These are phyloP conservation scores for Drosophila persimilis DNA, from an alignment of 1,140 invertebrate genomes.

Conservation along the genomic window DNA sequence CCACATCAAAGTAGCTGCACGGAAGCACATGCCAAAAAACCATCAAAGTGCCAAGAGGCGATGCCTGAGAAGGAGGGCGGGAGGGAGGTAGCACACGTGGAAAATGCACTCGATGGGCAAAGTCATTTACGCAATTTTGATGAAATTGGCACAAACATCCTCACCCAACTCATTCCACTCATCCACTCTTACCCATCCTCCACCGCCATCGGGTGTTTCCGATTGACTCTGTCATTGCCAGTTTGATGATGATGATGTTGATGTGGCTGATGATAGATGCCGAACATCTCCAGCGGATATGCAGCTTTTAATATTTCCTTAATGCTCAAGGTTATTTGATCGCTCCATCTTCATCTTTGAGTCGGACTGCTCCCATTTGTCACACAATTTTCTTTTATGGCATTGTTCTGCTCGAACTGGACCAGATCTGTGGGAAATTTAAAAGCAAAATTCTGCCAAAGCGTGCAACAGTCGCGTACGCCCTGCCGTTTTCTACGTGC, in stretches of 20 bases:
- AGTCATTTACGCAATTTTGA: constrained; percentile 55
- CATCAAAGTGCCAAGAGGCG: constrained; percentile 29
- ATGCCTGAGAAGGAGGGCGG: not conserved
- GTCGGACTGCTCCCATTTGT: not conserved
- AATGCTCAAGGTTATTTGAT: not conserved
- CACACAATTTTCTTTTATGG: constrained; percentile 24
- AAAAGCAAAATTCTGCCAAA: constrained; percentile 44
- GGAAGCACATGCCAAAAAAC: constrained; percentile 49
- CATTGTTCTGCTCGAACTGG: constrained; percentile 17
- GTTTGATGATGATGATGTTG: constrained; percentile 1
- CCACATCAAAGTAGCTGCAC: constrained; percentile 59
- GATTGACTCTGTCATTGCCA: constrained; percentile 36
- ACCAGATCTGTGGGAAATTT: constrained; percentile 34
- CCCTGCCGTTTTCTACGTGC: constrained; percentile 45
- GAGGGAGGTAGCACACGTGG: not conserved
- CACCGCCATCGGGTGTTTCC: not conserved
- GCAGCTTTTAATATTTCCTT: constrained; percentile 16
- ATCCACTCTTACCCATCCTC: not conserved
- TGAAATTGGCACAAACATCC: constrained; percentile 63
- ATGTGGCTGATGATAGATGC: constrained; percentile 4
- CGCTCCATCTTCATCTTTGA: not conserved
- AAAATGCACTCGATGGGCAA: constrained; percentile 3
- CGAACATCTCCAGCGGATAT: constrained; percentile 35
- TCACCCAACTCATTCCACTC: not conserved
- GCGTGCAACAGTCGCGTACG: constrained; percentile 67